A percentile compares a stretch with the other conserved stretches of the same genome.
These are phyloP conservation scores for Phylloscopus whistleri DNA, from an alignment of 2,113 vertebrate species.

Conservation along the genomic window DNA sequence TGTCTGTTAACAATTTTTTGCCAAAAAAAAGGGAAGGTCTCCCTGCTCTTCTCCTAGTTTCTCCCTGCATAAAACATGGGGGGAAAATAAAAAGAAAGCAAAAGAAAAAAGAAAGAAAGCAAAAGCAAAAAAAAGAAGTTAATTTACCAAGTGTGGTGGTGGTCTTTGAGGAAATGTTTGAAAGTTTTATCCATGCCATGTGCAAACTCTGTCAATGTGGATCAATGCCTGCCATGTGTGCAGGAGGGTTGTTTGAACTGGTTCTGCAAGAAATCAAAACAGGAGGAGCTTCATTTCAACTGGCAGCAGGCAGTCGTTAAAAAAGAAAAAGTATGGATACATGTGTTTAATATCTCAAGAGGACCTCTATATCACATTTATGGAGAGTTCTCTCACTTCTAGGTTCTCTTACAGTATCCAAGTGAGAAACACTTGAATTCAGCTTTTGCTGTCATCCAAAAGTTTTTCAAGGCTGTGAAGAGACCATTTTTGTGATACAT, in stretches of 20 bases:
- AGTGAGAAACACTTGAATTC: neutral
- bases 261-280: neutral
- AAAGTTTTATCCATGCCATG: neutral
- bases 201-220: neutral
- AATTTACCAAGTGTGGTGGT: neutral
- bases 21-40: neutral
- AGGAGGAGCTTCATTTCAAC: neutral
- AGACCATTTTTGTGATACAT: neutral
- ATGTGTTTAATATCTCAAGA: neutral
- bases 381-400: neutral
- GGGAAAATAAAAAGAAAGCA: too few relatives aligned
- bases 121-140: neutral
- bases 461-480: neutral
- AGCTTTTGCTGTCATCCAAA: neutral
- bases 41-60: neutral
- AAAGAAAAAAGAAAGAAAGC: neutral
- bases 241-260: rapidly evolving
- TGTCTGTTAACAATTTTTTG: neutral
- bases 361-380: neutral
- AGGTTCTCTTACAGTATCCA: neutral
- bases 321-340: neutral
- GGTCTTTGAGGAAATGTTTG: neutral
- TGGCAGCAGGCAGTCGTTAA: neutral
- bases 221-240: neutral
- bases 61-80: neutral